Evolutionary conservation across 2,888 invertebrate genomes (phyloP).

Genomic region (Mycalesis mineus): DNA sequence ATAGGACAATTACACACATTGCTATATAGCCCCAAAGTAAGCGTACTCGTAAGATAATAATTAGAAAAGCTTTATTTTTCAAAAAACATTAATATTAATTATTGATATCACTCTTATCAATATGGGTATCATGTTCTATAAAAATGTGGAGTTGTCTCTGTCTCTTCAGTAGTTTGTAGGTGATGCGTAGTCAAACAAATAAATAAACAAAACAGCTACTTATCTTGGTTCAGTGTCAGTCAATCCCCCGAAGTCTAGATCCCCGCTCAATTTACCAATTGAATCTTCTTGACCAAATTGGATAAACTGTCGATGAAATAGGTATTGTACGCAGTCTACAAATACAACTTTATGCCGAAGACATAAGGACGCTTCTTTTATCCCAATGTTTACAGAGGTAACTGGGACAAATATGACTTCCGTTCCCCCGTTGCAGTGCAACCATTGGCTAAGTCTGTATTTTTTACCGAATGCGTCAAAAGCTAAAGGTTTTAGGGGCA

Average conservation of each 20-base stretch:
- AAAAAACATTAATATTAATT: no score
- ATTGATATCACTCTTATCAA: no score
- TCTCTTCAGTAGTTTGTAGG: not conserved
- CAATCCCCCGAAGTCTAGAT: conserved; percentile 9
- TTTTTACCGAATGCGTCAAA: no score
- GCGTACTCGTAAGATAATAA: no score
- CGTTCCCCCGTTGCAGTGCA: conserved; percentile 18
- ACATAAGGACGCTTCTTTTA: conserved; percentile 13
- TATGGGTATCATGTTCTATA: no score
- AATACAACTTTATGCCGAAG: conserved; percentile 19
- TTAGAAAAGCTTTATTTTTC: no score
- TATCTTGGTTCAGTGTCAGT: conserved; percentile 3
- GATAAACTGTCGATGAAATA: conserved; percentile 13
- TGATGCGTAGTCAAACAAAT: not conserved
- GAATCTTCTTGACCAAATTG: conserved; percentile 19
- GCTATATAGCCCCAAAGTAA: no score
- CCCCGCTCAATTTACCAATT: conserved; percentile 27
- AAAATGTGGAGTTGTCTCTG: no score
- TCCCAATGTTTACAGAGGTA: conserved; percentile 14
- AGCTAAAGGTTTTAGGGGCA: no score
- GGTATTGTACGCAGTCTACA: conserved; percentile 18
- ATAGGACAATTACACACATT: no score
- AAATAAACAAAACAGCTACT: not conserved
- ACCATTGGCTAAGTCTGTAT: conserved; percentile 16
- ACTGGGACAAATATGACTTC: conserved; percentile 29